Base-by-base conservation (phyloP, 2,797 vertebrate genomes). In the Stomatorhinus walkeri region DNA sequence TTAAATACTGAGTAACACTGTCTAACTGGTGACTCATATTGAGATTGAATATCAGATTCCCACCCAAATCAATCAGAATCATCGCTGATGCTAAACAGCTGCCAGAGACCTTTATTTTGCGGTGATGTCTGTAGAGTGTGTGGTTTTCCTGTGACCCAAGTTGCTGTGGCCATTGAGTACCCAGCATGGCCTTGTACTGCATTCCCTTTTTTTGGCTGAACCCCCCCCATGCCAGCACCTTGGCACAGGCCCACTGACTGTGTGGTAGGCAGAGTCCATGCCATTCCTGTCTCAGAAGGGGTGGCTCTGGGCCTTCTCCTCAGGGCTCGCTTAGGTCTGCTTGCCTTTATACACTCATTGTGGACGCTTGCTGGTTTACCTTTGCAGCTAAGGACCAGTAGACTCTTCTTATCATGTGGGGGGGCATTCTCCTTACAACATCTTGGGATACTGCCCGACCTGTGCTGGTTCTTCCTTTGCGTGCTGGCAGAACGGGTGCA, bases 171-270 rank as follows among this genome's bases (percentile, higher is more conserved):
- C 1, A 90, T 92, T 88, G 95, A 91, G 6, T 90, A 72, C 22
- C 76, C 92, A 84, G 52, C 43, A 2, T 91, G 89, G 19, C 90
- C 79, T 10, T 88, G 90, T 10, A 93, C 90, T 90, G 89, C 93
- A 86, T 87, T 61, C 81, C 91, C 95, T 68, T 95, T 94, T 91
- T 94, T 93, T 89, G 94, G 94, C 94, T 94, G 95, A 91, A 90
- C 52, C 6, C 8, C 12, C 7, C 22, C 52, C 24, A 22, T 40
- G 52, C 2, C 85, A 54, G 10, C 32, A 22, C 89, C 56, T 1
- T 46, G 68, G 49, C 0, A 9, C 68, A 91, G 93, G 10, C 89
- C 91, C 61, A 88, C 93, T 24, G 28, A 36, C 90, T 93, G 90
- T 46, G 93, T 91, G 10, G 90, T 84, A 83, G 94, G 90, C 87